Conservation (phyloP, 2,113 vertebrate species). For the Anguilla japonica region DNA sequence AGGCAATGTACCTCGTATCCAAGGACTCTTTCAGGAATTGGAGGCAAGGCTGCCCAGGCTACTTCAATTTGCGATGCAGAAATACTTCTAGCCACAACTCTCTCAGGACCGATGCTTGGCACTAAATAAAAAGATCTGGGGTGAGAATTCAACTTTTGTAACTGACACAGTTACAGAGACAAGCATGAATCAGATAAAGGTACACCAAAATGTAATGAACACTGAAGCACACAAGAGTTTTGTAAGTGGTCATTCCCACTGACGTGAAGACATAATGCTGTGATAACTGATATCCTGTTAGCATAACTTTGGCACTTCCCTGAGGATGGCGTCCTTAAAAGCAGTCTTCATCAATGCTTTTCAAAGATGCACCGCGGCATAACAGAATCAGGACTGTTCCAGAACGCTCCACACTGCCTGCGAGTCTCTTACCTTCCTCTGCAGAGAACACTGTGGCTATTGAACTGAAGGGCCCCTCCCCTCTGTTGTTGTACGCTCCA, state of each 20-base stretch:
- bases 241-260: constrained; percentile 64
- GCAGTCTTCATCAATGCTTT: constrained; percentile 55
- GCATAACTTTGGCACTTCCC: constrained; percentile 30
- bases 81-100: constrained; percentile 77
- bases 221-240: constrained; percentile 59
- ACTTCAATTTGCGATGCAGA: constrained; percentile 86
- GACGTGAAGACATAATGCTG: constrained; percentile 61
- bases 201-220: constrained; percentile 72
- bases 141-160: constrained; percentile 37
- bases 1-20: constrained; percentile 86
- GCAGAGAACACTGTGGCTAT: constrained; percentile 85
- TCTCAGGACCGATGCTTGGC: constrained; percentile 76
- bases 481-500: constrained; percentile 89
- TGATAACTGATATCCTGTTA: constrained; percentile 72
- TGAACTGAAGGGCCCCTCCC: constrained; percentile 89
- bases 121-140: constrained; percentile 67
- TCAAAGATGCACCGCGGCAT: constrained; percentile 60
- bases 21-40: constrained; percentile 81
- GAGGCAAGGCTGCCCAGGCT: constrained; percentile 77
- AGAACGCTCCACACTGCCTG: constrained; percentile 9
- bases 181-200: constrained; percentile 52
- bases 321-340: constrained; percentile 25
- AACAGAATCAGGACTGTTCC: constrained; percentile 38
- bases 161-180: constrained; percentile 53
- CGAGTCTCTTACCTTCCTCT: constrained; percentile 79